Evolutionary conservation across 2,113 vertebrate genomes (phyloP).

Genomic region (Arizona elegans): DNA sequence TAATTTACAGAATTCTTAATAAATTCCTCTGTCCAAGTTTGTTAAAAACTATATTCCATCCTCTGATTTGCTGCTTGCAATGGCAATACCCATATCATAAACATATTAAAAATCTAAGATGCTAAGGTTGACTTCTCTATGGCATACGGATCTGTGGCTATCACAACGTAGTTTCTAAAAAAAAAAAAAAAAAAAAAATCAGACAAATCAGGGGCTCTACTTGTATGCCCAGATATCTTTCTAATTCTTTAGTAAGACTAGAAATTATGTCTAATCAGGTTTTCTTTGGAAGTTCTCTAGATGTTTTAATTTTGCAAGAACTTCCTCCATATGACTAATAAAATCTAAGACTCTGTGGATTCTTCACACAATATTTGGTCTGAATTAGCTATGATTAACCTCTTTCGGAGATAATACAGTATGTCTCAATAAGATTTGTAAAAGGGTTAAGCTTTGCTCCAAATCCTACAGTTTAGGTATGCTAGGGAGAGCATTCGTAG

Average conservation of each 20-base stretch:
- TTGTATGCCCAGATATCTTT: background rate
- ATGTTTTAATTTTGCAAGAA: background rate
- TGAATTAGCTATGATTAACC: background rate
- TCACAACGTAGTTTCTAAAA: background rate
- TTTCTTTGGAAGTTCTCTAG: background rate
- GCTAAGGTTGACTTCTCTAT: background rate
- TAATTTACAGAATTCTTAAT: background rate
- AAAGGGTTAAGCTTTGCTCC: background rate
- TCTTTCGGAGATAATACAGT: background rate
- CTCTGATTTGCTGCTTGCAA: background rate
- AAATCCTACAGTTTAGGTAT: background rate
- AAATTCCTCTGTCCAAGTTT: background rate
- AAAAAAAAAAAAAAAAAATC: background rate
- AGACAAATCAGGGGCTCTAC: background rate
- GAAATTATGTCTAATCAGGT: background rate
- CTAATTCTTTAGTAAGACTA: background rate
- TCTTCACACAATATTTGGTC: background rate
- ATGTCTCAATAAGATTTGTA: background rate
- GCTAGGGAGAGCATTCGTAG: no score
- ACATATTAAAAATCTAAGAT: background rate
- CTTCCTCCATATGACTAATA: background rate
- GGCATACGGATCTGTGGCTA: background rate
- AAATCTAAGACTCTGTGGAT: background rate
- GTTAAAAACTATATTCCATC: background rate
- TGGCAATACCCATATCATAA: background rate